Evolutionary conservation across 2,113 vertebrate species (phyloP).

Genomic region (Solea solea): DNA sequence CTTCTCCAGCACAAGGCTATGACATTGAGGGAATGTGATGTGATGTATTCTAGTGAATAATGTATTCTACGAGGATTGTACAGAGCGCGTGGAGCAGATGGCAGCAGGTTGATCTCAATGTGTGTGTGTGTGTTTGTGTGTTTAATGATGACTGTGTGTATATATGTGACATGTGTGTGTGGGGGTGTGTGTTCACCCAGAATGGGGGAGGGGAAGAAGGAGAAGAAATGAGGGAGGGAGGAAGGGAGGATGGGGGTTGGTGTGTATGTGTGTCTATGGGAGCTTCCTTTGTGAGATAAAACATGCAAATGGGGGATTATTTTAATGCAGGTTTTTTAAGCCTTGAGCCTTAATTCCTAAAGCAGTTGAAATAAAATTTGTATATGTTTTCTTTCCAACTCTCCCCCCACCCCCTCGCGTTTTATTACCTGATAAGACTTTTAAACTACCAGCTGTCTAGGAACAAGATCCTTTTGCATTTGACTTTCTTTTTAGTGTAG

Average conservation of each 20-base stretch:
- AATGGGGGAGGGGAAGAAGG: slow-evolving; percentile 65
- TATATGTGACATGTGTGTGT: slow-evolving; percentile 48
- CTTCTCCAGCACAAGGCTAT: slow-evolving; percentile 68
- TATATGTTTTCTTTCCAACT: slow-evolving; percentile 76
- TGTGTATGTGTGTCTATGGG: slow-evolving; percentile 61
- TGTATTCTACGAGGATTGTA: slow-evolving; percentile 80
- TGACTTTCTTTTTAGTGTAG: slow-evolving; percentile 64
- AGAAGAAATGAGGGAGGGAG: slow-evolving; percentile 44
- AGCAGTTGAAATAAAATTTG: slow-evolving; percentile 80
- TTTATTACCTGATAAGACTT: slow-evolving; percentile 66
- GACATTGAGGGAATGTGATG: slow-evolving; percentile 82
- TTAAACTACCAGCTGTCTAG: slow-evolving; percentile 76
- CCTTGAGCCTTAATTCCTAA: slow-evolving; percentile 75
- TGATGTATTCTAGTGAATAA: slow-evolving; percentile 82
- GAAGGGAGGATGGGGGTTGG: slow-evolving; percentile 60
- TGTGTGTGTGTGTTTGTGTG: slow-evolving; percentile 56
- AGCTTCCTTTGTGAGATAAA: slow-evolving; percentile 79
- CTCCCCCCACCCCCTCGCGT: slow-evolving; percentile 37
- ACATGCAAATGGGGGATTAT: slow-evolving; percentile 84
- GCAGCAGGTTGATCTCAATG: slow-evolving; percentile 76
- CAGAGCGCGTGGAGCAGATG: slow-evolving; percentile 77
- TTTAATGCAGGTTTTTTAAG: slow-evolving; percentile 77
- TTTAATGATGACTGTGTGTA: slow-evolving; percentile 70
- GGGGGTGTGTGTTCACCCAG: slow-evolving; percentile 44
- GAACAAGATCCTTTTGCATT: slow-evolving; percentile 68